Conservation (phyloP, 2,113 vertebrate species). For the Xiphophorus hellerii region DNA sequence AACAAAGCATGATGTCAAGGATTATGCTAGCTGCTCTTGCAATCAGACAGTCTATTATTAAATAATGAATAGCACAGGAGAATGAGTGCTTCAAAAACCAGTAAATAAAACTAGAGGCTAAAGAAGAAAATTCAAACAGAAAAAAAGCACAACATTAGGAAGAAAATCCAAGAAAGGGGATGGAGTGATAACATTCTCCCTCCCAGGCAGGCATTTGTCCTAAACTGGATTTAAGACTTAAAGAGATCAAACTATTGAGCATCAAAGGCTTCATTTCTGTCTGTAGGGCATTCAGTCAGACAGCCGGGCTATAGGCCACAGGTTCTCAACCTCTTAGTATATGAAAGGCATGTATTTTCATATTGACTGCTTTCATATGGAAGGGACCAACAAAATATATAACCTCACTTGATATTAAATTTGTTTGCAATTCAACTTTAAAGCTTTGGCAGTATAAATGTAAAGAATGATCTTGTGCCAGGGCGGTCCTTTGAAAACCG, state of each 20-base stretch:
- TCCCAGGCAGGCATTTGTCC: conserved; percentile 46
- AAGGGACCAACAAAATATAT: background rate
- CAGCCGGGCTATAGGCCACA: conserved; percentile 18
- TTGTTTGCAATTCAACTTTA: conserved; percentile 7
- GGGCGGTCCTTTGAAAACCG: background rate
- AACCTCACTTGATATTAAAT: conserved; percentile 9
- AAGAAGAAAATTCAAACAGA: conserved; percentile 14
- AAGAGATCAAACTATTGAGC: conserved; percentile 67
- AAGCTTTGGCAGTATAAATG: background rate
- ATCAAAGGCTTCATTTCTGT: conserved; percentile 70
- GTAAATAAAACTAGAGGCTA: conserved; percentile 35
- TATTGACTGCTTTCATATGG: conserved; percentile 14
- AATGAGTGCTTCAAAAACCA: conserved; percentile 46
- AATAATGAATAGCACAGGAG: conserved; percentile 51
- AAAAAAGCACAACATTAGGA: conserved; percentile 4
- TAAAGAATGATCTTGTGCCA: background rate
- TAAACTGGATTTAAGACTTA: conserved; percentile 67
- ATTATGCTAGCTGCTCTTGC: conserved; percentile 27
- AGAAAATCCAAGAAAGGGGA: conserved; percentile 50
- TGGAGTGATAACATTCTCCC: conserved; percentile 57
- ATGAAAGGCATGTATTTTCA: conserved; percentile 42
- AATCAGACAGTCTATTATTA: conserved; percentile 53
- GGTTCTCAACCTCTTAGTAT: conserved; percentile 45
- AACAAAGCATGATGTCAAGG: conserved; percentile 35
- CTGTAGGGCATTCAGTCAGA: conserved; percentile 57